Evolutionary conservation across 92 coral and sea anemone genomes (phyloP), one percentile per base, ranked within the genome.

Genomic region (Scolanthus callimorphus): DNA sequence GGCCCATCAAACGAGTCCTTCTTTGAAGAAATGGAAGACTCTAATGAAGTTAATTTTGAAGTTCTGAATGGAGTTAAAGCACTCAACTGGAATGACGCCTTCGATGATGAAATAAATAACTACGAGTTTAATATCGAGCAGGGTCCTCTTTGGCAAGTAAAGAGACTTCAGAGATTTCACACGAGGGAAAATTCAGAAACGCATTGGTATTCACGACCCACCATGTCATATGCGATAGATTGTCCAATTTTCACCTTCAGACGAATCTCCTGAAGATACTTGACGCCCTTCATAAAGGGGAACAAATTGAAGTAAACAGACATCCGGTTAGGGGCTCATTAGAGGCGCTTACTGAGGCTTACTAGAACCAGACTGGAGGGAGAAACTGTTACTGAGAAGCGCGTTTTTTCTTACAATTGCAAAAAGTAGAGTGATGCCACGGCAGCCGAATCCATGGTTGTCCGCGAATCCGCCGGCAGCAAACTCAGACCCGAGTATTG

Each of bases 11-110:
- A 30, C 20, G 25, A 15, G 11, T 20, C 31, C 8, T 39, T 20
- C 55, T 69, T 69, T 46, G 65, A 69, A 29, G 75, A 69, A 69
- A 69, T 69, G 75, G 69, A 69, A 43, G 57, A 43, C 49, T 57
- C 57, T 17, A 48, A 43, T 3, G 48, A 51, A 19, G 48, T 69
- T 0, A 55, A 69, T 53, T 69, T 69, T 58, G 24, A 57, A 23
- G 56, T 44, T 11, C 47, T 58, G 11, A 21, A 69, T 54, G 38
- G 17, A n/a, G 26, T 58, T 17, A 28, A 30, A 25, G 65, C 64
- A 9, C 46, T 45, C 31, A 20, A 69, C 52, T 69, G 75, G 75
- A 43, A 22, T 3, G 31, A 28, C 11, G 75, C 45, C 37, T 47
- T 69, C 45, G 65, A 69, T 6, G 37, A 29, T 29, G 75, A 69